Conservation (phyloP, 35 echinoderm and acorn worm genomes). For the Lytechinus pictus region DNA sequence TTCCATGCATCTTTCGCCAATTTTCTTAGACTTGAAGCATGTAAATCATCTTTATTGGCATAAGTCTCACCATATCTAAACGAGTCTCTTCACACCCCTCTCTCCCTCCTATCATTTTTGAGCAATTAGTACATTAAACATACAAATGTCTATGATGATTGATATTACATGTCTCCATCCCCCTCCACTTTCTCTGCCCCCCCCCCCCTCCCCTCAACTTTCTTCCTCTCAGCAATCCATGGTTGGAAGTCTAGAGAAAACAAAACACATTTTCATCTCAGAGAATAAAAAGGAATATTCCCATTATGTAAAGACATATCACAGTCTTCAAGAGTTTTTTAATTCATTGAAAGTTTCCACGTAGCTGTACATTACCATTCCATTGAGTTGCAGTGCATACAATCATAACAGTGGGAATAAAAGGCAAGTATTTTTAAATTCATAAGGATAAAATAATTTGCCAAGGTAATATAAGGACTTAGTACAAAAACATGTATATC, state of each 20-base stretch:
- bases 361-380: neutral
- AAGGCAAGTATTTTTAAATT: neutral
- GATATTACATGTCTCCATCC: neutral
- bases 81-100: neutral
- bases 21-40: neutral
- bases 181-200: neutral
- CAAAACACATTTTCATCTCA: neutral
- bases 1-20: too few species aligned
- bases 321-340: neutral
- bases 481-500: neutral
- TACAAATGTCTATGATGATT: too few species aligned
- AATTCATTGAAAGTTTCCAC: neutral
- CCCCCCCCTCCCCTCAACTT: neutral
- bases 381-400: neutral
- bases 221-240: neutral
- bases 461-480: neutral
- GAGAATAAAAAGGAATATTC: neutral
- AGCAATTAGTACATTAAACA: too few species aligned
- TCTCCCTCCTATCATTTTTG: too few species aligned
- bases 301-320: neutral
- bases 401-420: neutral
- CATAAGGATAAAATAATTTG: neutral
- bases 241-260: too few species aligned
- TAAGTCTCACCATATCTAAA: too few species aligned
- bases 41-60: neutral